These are phyloP conservation scores for Thaumetopoea pityocampa DNA, from an alignment of 1,140 invertebrate genomes.

Conservation along the genomic window DNA sequence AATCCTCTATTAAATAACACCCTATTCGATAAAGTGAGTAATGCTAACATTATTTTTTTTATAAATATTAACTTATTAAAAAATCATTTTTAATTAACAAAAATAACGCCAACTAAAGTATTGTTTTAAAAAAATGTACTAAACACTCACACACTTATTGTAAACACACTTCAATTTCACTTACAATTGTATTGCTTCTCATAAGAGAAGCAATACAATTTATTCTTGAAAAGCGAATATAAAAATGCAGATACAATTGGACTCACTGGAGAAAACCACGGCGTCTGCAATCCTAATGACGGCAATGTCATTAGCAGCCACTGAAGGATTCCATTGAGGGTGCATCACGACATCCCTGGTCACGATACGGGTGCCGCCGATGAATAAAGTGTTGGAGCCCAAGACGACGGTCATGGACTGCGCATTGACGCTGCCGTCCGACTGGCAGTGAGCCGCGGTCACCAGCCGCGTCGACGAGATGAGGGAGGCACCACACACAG, in stretches of 20 bases:
- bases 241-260: too few species aligned
- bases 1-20: too few species aligned
- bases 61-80: not conserved
- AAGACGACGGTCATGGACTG: slow-evolving; percentile 32
- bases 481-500: slow-evolving; percentile 38
- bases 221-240: too few species aligned
- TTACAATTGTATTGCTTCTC: too few species aligned
- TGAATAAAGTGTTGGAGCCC: slow-evolving; percentile 38
- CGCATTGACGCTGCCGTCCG: slow-evolving; percentile 26
- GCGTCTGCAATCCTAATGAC: slow-evolving; percentile 30
- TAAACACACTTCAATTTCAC: too few species aligned
- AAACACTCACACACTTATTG: too few species aligned
- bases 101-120: too few species aligned
- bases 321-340: slow-evolving; percentile 29
- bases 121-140: too few species aligned
- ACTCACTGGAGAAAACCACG: slow-evolving; percentile 31
- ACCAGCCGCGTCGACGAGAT: slow-evolving; percentile 33
- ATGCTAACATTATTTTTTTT: too few species aligned
- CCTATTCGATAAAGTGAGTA: too few species aligned
- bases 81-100: too few species aligned
- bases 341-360: slow-evolving; percentile 32
- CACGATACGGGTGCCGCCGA: slow-evolving; percentile 28
- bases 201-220: too few species aligned
- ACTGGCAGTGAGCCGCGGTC: slow-evolving; percentile 44
- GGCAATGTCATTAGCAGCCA: slow-evolving; percentile 33